These are phyloP conservation scores for Heliothis subflexa DNA, from an alignment of 1,140 invertebrate species.

Conservation along the genomic window DNA sequence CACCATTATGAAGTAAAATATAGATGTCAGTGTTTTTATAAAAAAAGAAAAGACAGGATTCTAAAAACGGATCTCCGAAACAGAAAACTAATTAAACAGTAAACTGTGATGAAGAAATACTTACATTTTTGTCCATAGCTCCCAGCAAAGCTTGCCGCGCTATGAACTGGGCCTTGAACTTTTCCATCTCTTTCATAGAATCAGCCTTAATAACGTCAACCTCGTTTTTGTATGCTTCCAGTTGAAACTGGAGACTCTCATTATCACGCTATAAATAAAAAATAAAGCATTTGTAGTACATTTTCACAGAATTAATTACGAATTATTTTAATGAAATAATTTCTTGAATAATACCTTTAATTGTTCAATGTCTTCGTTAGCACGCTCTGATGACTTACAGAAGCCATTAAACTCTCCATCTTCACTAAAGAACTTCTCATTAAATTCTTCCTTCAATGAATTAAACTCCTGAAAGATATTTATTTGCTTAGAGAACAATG, in stretches of 20 bases:
- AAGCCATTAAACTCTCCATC: slow-evolving; percentile 70
- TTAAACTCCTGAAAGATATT: slow-evolving; percentile 76
- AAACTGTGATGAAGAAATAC: slow-evolving; percentile 29
- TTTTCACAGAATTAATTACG: neutral
- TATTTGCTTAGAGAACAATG: neutral
- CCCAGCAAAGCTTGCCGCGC: slow-evolving; percentile 75
- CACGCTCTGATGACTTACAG: slow-evolving; percentile 50
- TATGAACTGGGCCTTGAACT: slow-evolving; percentile 81
- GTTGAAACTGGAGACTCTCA: slow-evolving; percentile 95
- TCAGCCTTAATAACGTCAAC: slow-evolving; percentile 90
- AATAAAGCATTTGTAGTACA: neutral
- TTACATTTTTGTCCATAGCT: slow-evolving; percentile 73
- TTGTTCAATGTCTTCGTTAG: slow-evolving; percentile 66
- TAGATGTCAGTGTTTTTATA: too few relatives aligned
- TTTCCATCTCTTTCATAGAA: slow-evolving; percentile 82
- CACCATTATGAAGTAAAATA: neutral
- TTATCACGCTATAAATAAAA: slow-evolving; percentile 91
- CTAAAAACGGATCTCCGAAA: too few relatives aligned
- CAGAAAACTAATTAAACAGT: neutral
- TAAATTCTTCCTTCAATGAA: slow-evolving; percentile 78
- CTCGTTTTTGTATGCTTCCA: slow-evolving; percentile 98
- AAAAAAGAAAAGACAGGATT: too few relatives aligned
- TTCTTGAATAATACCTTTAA: slow-evolving; percentile 65
- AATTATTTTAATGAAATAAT: neutral
- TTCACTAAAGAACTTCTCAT: slow-evolving; percentile 74